Conservation (phyloP, 2,888 invertebrate genomes). For the Rhagonycha fulva region DNA sequence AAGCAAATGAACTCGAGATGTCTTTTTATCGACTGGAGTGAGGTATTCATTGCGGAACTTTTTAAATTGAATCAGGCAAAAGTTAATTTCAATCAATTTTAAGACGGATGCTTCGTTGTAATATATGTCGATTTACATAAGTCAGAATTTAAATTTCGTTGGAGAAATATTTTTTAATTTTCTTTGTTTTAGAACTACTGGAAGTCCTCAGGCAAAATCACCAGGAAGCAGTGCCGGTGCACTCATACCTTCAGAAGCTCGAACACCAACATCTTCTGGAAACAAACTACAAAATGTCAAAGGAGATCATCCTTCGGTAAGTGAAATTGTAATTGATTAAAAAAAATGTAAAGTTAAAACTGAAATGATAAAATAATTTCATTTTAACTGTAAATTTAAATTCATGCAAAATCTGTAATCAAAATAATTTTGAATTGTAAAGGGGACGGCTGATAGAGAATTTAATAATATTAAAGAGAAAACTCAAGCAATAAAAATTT, state of each 20-base stretch:
- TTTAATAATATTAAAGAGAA: too few relatives aligned
- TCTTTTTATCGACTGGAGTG: slow-evolving; percentile 3
- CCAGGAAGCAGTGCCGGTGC: slow-evolving; percentile 69
- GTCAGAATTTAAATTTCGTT: not conserved
- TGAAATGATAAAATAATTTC: too few relatives aligned
- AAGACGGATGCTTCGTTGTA: not conserved
- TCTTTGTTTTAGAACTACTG: slow-evolving; percentile 65
- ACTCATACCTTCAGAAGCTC: slow-evolving; percentile 59
- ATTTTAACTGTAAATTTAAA: too few relatives aligned
- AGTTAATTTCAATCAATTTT: slow-evolving; percentile 7
- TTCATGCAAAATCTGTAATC: too few relatives aligned
- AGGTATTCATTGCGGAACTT: slow-evolving; percentile 1
- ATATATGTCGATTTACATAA: not conserved
- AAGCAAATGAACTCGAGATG: slow-evolving; percentile 15
- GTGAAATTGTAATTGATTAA: slow-evolving; percentile 46
- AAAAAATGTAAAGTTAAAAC: too few relatives aligned
- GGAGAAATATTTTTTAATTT: not conserved
- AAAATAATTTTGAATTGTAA: too few relatives aligned
- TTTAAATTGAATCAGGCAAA: slow-evolving; percentile 14
- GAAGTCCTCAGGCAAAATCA: slow-evolving; percentile 75
- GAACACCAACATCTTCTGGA: slow-evolving; percentile 65
- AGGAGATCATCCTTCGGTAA: slow-evolving; percentile 77
- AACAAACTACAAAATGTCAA: slow-evolving; percentile 81
- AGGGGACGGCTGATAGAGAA: too few relatives aligned
- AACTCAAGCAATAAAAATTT: too few relatives aligned